Evolutionary conservation across 1,140 invertebrate genomes (phyloP), one percentile per base, ranked within the genome.

Genomic region (Cepaea nemoralis): DNA sequence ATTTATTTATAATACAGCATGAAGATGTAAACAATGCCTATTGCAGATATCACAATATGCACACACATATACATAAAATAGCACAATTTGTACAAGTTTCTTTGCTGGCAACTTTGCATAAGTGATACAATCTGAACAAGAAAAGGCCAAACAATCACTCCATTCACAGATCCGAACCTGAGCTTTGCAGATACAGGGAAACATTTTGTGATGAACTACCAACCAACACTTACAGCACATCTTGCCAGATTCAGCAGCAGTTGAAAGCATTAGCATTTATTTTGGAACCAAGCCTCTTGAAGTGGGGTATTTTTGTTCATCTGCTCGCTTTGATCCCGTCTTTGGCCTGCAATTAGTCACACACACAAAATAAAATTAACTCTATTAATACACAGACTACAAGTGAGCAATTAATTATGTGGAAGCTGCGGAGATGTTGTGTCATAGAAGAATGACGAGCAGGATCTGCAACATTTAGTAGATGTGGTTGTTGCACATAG

Each of bases 231-330:
- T 45, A 55, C 19, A 2, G 22, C 50, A 55, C 6, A 55, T 14
- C n/a, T 63, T 63, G 8, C 27, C 59, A 63, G 59, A 31, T 63
- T 63, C 16, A 63, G 59, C 73, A 75, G 73, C 73, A 75, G 73
- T 12, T 50, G 2, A 50, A 27, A 37, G n/a, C 27, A 48, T 48
- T 0, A 33, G 69, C 31, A 37, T 39, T 85, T 93, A 94, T 86
- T 94, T 94, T 75, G 93, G 93, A 69, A 94, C 93, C 40, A 94
- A 90, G 66, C 94, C 94, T 86, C 94, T 86, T 19, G 93, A 92
- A 86, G 93, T 92, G 24, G 93, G 94, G 87, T 93, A 94, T 81
- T 92, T 87, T 31, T 92, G 81, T 40, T 83, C 83, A 37, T 83
- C 81, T 55, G 86, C 86, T 66, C 83, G 81, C 55, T 85, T 86